A percentile compares a stretch with the other conserved stretches of the same genome.
Evolutionary conservation across 1,140 invertebrate genomes (phyloP).

Genomic region (honey bee (Apis mellifera)): DNA sequence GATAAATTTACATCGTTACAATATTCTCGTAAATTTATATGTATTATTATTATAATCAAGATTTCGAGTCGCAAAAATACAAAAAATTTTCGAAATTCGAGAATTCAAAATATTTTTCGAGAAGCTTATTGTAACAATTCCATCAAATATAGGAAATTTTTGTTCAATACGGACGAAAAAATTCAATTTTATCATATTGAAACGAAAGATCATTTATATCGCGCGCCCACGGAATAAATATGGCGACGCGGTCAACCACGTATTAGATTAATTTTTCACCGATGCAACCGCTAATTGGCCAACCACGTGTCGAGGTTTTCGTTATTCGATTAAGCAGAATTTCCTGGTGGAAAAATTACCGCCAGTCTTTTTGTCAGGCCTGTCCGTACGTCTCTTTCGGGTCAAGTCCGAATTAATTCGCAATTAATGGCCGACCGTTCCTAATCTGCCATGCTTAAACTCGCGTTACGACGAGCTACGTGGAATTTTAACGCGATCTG

Average conservation of each 20-base stretch:
- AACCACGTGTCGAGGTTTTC: conserved; percentile 15
- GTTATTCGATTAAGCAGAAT: conserved; percentile 38
- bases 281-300: conserved; percentile 35
- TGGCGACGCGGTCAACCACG: too few species aligned
- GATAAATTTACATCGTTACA: too few species aligned
- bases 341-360: conserved; percentile 15
- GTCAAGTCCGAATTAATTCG: conserved; percentile 42
- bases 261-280: conserved; percentile 40
- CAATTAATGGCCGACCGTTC: conserved; percentile 26
- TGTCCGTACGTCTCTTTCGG: conserved; percentile 18
- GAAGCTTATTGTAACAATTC: too few species aligned
- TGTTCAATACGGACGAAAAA: neutral
- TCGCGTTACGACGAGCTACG: conserved; percentile 19
- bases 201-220: neutral
- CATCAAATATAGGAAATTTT: neutral
- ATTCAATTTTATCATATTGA: neutral
- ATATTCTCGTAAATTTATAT: too few species aligned
- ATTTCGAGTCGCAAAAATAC: too few species aligned
- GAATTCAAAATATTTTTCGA: too few species aligned
- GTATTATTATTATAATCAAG: too few species aligned
- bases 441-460: conserved; percentile 28
- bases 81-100: too few species aligned
- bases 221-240: conserved; percentile 2
- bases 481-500: conserved; percentile 14
- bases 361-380: conserved; percentile 17